Percentiles rank a stretch among this genome's conserved stretches.
Conservation (phyloP, 2,113 vertebrate genomes). For the Gyps fulvus region DNA sequence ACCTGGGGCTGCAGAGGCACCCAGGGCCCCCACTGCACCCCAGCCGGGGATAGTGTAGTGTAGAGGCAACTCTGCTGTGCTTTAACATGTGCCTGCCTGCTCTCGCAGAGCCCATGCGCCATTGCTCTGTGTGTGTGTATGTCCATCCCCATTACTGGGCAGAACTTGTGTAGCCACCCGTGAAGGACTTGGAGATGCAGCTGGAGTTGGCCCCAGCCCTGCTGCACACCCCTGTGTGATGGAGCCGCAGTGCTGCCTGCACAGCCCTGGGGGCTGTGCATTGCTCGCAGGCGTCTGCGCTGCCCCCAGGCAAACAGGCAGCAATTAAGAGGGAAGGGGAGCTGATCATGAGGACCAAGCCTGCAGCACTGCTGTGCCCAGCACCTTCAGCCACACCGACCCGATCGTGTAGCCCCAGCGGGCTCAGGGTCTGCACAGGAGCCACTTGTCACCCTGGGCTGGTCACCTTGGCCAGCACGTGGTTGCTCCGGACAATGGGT, state of each 20-base stretch:
- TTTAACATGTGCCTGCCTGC: not conserved
- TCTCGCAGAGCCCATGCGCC: fast-evolving
- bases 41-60: fast-evolving
- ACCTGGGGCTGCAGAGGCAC: not conserved
- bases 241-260: not conserved
- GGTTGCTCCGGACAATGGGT: fast-evolving
- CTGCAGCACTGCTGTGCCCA: fast-evolving
- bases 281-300: fast-evolving
- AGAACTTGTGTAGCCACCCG: fast-evolving
- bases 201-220: not conserved
- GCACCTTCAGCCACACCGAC: not conserved
- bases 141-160: not conserved
- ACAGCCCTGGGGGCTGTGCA: fast-evolving
- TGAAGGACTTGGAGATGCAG: no score
- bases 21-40: fast-evolving
- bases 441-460: not conserved
- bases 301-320: fast-evolving
- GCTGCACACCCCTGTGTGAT: not conserved
- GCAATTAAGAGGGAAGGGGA: fast-evolving
- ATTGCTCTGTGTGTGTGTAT: no score
- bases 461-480: fast-evolving
- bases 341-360: fast-evolving
- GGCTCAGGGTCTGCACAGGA: not conserved
- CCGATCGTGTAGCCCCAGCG: fast-evolving
- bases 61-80: not conserved